phyloP scores from a whole-genome alignment of 2,113 vertebrate genomes.

The Dipodomys ordii region DNA sequence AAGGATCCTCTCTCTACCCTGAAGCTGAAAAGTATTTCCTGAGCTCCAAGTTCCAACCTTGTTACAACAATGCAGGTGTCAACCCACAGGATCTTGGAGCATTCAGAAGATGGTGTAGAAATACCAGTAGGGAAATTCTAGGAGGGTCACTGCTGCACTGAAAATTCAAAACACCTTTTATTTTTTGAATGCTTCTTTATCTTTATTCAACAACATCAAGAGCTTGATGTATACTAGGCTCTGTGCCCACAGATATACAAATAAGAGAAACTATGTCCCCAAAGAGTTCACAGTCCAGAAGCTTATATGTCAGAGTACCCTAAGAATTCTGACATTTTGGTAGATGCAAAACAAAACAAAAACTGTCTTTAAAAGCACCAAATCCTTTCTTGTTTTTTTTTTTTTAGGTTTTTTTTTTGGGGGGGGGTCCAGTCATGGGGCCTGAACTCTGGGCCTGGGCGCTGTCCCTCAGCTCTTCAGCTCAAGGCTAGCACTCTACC shows the following conservation, averaged over 20 bases:
- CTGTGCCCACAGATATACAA: not conserved
- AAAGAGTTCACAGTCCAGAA: not conserved
- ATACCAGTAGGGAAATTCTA: not conserved
- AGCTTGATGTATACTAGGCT: not conserved
- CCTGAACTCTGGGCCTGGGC: too few species aligned
- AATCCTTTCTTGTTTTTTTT: not conserved
- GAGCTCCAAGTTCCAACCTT: conserved; percentile 22
- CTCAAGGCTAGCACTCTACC: too few species aligned
- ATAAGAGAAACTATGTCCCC: not conserved
- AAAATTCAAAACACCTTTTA: conserved; percentile 35
- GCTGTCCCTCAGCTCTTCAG: too few species aligned
- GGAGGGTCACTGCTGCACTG: not conserved
- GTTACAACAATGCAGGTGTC: not conserved
- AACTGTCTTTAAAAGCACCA: not conserved
- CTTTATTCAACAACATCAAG: not conserved
- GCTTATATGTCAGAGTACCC: not conserved
- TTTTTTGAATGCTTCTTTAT: conserved; percentile 16
- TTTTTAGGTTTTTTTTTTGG: too few species aligned
- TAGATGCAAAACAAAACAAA: not conserved
- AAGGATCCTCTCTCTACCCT: not conserved
- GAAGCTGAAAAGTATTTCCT: not conserved
- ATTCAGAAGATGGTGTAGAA: not conserved
- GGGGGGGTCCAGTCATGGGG: too few species aligned
- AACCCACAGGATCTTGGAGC: not conserved
- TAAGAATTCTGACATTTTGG: conserved; percentile 15